phyloP scores from a whole-genome alignment of 2,797 vertebrate species.

The Bradypodion pumilum region DNA sequence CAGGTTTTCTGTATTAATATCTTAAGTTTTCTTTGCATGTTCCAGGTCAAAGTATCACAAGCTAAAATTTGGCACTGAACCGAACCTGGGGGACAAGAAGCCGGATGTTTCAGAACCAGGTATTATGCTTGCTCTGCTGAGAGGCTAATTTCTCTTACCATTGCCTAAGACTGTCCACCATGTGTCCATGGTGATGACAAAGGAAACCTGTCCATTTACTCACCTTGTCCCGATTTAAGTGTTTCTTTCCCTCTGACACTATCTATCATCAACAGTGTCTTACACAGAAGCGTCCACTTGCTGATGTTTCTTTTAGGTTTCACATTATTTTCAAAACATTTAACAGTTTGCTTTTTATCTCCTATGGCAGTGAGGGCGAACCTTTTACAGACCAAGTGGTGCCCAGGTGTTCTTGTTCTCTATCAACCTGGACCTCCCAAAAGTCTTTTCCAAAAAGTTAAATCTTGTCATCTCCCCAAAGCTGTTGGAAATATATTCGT shows the following conservation, averaged over 20 bases:
- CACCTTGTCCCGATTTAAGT: background rate
- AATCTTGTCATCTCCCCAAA: background rate
- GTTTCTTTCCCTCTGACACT: background rate
- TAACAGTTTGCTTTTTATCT: too few relatives aligned
- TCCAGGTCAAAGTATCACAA: slow-evolving; percentile 91
- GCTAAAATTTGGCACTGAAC: slow-evolving; percentile 87
- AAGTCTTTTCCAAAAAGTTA: background rate
- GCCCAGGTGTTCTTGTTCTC: background rate
- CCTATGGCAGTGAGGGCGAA: too few relatives aligned
- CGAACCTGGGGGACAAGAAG: slow-evolving; percentile 87
- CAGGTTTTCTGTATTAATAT: background rate
- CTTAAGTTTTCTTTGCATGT: background rate
- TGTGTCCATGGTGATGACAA: background rate
- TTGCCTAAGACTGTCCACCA: too few relatives aligned
- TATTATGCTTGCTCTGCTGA: slow-evolving; percentile 52
- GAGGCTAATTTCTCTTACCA: too few relatives aligned
- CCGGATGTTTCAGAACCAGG: slow-evolving; percentile 81
- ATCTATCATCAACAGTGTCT: too few relatives aligned
- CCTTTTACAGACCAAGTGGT: too few relatives aligned
- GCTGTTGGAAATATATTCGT: too few relatives aligned
- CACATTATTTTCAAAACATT: too few relatives aligned
- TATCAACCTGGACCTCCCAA: too few relatives aligned
- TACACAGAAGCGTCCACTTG: too few relatives aligned
- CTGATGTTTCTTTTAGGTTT: too few relatives aligned
- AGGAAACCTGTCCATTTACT: background rate